Evolutionary conservation across 2,113 vertebrate species (phyloP).

Genomic region (Notarius quadriscutis): DNA sequence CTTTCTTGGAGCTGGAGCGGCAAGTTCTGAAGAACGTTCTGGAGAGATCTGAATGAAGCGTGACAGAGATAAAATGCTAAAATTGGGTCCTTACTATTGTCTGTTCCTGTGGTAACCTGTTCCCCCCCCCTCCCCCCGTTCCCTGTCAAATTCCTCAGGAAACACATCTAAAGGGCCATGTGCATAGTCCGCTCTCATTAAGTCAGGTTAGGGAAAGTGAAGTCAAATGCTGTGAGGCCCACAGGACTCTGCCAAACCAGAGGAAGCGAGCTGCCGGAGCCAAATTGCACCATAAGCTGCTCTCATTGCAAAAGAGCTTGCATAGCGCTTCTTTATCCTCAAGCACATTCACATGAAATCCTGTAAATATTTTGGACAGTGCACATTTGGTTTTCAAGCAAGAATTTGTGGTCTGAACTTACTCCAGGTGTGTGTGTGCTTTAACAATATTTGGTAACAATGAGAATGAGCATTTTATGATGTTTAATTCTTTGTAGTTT

Average conservation of each 20-base stretch:
- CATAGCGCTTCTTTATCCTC: conserved; percentile 48
- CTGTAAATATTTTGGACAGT: conserved; percentile 53
- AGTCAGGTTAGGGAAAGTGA: conserved; percentile 66
- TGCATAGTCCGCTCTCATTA: conserved; percentile 71
- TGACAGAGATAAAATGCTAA: conserved; percentile 50
- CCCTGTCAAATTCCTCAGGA: conserved; percentile 72
- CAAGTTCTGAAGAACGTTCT: conserved; percentile 7
- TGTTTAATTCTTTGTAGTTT: conserved; percentile 30
- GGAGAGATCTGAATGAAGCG: conserved; percentile 30
- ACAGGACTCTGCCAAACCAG: conserved; percentile 64
- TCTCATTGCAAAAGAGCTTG: conserved; percentile 60
- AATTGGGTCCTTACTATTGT: conserved; percentile 55
- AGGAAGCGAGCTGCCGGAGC: conserved; percentile 64
- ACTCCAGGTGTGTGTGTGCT: conserved; percentile 34
- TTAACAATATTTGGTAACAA: conserved; percentile 12
- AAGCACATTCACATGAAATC: conserved; percentile 35
- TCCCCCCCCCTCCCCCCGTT: conserved; percentile 55
- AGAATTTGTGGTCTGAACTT: conserved; percentile 50
- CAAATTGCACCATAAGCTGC: conserved; percentile 66
- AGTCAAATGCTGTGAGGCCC: conserved; percentile 53
- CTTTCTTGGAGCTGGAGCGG: not conserved
- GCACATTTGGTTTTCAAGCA: conserved; percentile 42
- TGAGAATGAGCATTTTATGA: conserved; percentile 25
- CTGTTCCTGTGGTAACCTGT: conserved; percentile 61
- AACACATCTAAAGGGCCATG: conserved; percentile 72